Evolutionary conservation across 2,797 vertebrate genomes (phyloP), one percentile per base, ranked within the genome.

Genomic region (Botia almorhae): DNA sequence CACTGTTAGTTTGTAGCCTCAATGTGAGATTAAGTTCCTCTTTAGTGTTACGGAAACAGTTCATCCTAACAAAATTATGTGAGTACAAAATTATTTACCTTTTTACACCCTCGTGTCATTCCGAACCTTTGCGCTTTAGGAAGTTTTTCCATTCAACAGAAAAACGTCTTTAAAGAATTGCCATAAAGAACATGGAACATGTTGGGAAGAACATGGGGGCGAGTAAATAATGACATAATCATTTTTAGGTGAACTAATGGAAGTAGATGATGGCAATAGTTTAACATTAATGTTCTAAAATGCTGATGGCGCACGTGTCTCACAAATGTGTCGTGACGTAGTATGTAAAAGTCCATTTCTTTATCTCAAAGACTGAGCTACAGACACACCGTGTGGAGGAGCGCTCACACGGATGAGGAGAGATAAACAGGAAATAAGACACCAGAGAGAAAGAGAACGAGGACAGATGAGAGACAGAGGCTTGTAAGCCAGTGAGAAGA

Each of bases 381-480:
- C 23, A 67, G 33, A 77, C 23, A 69, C 61, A 36, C 55, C 51
- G 55, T 39, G 61, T 73, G 53, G 64, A 58, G 55, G 14, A 78
- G 61, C 16, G 26, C 53, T 81, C 46, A 69, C 43, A 73, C 39
- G 68, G 69, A 65, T 77, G 84, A 26, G 73, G 60, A 65, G 12
- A 48, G 53, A 78, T 26, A 67, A 73, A 81, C 51, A 23, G 56
- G 63, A 60, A 60, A 69, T 63, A 43, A 72, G 58, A 72, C 78
- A 67, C 60, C 21, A 21, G 86, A 85, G 76, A 82, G 87, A 84
- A 85, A 72, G 70, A 43, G 76, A 81, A 69, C 69, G 55, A 68
- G 85, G 81, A 78, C 81, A 86, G 61, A 73, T 73, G 61, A 83
- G 84, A 81, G 86, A 89, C 58, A 56, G 67, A 77, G 87, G 29